Base-by-base conservation (phyloP, 2,888 invertebrate genomes). In the Dexiosoma caninum region DNA sequence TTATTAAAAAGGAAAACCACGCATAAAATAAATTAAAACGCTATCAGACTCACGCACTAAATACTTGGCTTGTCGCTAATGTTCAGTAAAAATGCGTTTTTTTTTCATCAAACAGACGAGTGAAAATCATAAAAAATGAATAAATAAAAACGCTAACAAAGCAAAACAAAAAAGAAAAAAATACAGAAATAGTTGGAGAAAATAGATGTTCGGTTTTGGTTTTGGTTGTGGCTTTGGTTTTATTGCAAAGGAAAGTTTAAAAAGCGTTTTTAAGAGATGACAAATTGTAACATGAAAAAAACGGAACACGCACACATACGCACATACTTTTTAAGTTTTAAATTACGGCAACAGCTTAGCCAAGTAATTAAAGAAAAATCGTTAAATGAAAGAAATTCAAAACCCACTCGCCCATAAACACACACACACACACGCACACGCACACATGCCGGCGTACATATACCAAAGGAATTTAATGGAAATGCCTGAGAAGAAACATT, bases 211-310 rank as follows among this genome's bases (percentile, higher is more conserved):
- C 53, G 35, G 4, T 21, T 53, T 67, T 64, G 0, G n/a, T n/a
- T n/a, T n/a, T n/a, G n/a, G n/a, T n/a, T n/a, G n/a, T n/a, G 35
- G 4, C 16, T 53, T 67, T 64, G 0, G 30, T 55, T 81, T 78
- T 74, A 81, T 74, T 64, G 21, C 49, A 78, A 81, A 81, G 78
- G 81, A 81, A 81, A 81, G 81, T 81, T 81, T 53, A 21, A 67
- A 49, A 23, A n/a, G n/a, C n/a, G 40, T 2, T 69, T 60, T 62
- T 23, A 46, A 46, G 55, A 57, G 59, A 44, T 60, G 40, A 66
- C 69, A 80, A 77, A 81, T 72, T 77, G 51, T 69, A 81, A 77
- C 76, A 80, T 57, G 37, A 71, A 75, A 42, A 35, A 53, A 66
- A 62, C 27, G 40, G 57, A 30, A 27, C 5, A 37, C 16, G 46